Percentiles rank a stretch among this genome's conserved stretches.
Conservation (phyloP, 2,888 invertebrate genomes). For the Lamellibrachia satsuma region DNA sequence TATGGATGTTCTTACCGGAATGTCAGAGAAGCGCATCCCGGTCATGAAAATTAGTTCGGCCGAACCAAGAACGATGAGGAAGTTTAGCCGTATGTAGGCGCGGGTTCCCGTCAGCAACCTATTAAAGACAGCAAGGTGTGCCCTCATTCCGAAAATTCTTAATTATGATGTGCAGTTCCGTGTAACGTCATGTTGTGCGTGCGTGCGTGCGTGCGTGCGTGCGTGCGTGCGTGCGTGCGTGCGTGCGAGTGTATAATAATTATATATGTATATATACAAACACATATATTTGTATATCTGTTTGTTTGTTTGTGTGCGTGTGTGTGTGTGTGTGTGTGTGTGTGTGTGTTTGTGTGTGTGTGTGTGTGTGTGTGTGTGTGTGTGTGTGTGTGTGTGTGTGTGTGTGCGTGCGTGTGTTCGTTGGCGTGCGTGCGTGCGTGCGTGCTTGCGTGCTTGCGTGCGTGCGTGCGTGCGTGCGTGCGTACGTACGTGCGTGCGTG, state of each 20-base stretch:
- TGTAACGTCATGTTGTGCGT: neutral
- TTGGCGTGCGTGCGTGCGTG: neutral
- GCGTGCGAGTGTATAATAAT: neutral
- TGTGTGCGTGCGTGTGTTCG: neutral
- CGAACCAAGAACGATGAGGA: conserved; percentile 29
- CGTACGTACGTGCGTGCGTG: no score
- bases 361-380: neutral
- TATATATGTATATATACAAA: no score
- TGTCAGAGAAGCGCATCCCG: conserved; percentile 28
- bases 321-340: neutral
- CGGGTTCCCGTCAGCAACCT: conserved; percentile 21
- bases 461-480: no score
- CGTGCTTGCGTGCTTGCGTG: no score
- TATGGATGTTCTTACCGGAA: conserved; percentile 28
- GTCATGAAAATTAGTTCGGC: conserved; percentile 31
- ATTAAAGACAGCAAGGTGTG: neutral
- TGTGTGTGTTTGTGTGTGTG: neutral
- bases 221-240: neutral
- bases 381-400: conserved; percentile 3
- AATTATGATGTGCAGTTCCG: neutral
- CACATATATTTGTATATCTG: no score
- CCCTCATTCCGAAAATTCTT: neutral
- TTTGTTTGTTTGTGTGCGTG: neutral
- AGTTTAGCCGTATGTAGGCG: conserved; percentile 30
- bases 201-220: neutral